Percentiles rank a stretch among this genome's conserved stretches.
Evolutionary conservation across 1,140 invertebrate species (phyloP).

Genomic region (Drosophila kikkawai): DNA sequence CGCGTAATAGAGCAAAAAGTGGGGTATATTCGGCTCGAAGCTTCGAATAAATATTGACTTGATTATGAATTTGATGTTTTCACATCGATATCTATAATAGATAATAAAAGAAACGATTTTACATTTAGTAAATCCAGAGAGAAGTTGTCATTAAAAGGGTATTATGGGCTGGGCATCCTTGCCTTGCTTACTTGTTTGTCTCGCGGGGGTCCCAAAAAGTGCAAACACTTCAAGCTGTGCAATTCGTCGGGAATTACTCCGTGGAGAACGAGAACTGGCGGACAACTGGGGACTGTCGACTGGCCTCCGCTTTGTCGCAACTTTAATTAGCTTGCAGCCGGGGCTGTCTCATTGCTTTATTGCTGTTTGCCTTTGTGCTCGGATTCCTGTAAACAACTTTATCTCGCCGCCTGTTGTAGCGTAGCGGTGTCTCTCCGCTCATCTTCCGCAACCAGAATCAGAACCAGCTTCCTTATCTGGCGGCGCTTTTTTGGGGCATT

Average conservation of each 20-base stretch:
- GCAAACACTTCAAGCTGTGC: conserved; percentile 58
- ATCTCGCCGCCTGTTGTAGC: conserved; percentile 45
- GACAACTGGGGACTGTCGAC: conserved; percentile 52
- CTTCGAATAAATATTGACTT: background rate
- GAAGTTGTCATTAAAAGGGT: background rate
- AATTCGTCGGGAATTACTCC: conserved; percentile 26
- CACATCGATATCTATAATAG: background rate
- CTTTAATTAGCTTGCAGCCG: conserved; percentile 72
- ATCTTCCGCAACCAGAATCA: conserved; percentile 59
- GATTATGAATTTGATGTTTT: background rate
- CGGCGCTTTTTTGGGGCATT: conserved; percentile 52
- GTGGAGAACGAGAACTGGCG: conserved; percentile 47
- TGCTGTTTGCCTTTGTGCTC: conserved; percentile 67
- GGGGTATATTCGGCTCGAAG: background rate
- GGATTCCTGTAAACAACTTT: conserved; percentile 79
- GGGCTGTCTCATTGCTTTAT: conserved; percentile 62
- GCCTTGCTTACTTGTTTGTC: conserved; percentile 16
- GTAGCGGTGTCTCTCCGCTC: conserved; percentile 37
- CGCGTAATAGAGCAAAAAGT: background rate
- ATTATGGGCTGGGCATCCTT: background rate
- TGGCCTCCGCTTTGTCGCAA: conserved; percentile 62
- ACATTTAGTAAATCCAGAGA: too few species aligned
- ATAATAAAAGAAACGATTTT: background rate
- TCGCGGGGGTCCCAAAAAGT: conserved; percentile 25
- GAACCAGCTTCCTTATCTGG: conserved; percentile 53